Conservation (phyloP, 1,140 invertebrate species). For the Saxidomus purpurata region DNA sequence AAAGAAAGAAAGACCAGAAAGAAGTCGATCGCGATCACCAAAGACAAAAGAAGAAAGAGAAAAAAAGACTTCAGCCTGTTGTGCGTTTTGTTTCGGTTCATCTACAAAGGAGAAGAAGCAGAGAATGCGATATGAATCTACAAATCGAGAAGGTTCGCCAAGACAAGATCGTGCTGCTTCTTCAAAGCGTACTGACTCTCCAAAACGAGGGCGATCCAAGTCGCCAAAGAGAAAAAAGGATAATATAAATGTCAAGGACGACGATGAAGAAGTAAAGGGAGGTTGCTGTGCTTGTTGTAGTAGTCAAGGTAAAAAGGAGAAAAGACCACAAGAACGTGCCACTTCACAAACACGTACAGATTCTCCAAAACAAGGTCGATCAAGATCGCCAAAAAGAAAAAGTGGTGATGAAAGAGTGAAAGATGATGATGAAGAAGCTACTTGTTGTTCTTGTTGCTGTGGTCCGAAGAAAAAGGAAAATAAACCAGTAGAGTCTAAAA, state of each 20-base stretch:
- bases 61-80: constrained; percentile 9
- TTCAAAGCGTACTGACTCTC: not conserved
- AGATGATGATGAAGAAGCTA: not conserved
- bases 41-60: constrained; percentile 19
- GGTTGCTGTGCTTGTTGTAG: constrained; percentile 28
- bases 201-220: not conserved
- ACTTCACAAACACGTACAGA: not conserved
- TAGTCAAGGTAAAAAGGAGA: not conserved
- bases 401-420: not conserved
- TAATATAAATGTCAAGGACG: constrained; percentile 26
- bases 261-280: constrained; percentile 2
- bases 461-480: not conserved
- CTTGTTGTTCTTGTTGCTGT: not conserved
- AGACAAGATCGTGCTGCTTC: not conserved
- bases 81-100: not conserved
- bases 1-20: no score
- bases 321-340: not conserved
- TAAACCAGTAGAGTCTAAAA: not conserved
- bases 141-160: not conserved
- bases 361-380: not conserved
- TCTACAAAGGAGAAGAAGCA: not conserved
- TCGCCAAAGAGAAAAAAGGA: not conserved
- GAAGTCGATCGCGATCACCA: not conserved
- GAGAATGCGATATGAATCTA: not conserved
- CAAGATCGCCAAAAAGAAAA: not conserved